phyloP scores from a whole-genome alignment of 2,113 vertebrate genomes.

The Sakesphorus luctuosus region DNA sequence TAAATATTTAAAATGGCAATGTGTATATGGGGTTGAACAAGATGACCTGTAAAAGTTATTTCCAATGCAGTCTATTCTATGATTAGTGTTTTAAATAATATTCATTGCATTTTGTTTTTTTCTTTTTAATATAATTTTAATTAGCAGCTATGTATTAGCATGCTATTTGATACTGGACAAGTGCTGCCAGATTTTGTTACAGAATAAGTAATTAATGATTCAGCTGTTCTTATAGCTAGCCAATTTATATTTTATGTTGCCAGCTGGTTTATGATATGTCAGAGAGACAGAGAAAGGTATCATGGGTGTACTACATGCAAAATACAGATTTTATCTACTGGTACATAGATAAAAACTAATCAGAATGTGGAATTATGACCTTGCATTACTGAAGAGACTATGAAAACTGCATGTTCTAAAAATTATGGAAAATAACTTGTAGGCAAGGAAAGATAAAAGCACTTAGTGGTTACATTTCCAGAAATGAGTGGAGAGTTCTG shows the following conservation, averaged over 20 bases:
- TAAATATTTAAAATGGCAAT: neutral
- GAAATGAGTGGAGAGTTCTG: neutral
- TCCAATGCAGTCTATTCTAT: neutral
- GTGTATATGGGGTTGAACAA: neutral
- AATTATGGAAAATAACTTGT: neutral
- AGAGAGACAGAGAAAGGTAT: neutral
- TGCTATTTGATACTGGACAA: neutral
- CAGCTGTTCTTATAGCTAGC: slow-evolving; percentile 43
- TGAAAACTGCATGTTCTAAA: no score
- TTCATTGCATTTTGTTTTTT: neutral
- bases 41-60: neutral
- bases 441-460: neutral
- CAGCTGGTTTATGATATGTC: slow-evolving; percentile 54
- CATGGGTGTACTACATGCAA: slow-evolving; percentile 8
- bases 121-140: neutral
- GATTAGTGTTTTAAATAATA: neutral
- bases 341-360: slow-evolving; percentile 7
- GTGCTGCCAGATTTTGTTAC: slow-evolving; percentile 17
- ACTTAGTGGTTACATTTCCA: neutral
- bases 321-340: neutral
- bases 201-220: slow-evolving; percentile 53
- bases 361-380: slow-evolving; percentile 23
- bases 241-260: slow-evolving; percentile 63
- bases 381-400: slow-evolving; percentile 15
- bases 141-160: neutral